Conservation (phyloP, 2,113 vertebrate genomes). For the Semicossyphus pulcher region DNA sequence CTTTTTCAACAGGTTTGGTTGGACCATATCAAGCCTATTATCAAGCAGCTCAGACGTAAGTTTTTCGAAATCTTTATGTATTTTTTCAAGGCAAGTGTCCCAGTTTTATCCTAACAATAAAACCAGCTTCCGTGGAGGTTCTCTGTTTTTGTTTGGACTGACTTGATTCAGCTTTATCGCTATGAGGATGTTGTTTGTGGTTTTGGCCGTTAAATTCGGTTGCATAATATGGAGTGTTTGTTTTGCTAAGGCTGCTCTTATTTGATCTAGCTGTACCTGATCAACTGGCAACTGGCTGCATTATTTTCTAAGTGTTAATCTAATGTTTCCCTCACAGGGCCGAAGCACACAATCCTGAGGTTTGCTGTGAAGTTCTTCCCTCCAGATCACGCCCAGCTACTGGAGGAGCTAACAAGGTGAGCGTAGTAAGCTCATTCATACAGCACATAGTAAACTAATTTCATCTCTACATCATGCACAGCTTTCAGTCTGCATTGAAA, state of each 20-base stretch:
- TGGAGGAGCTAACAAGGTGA: conserved; percentile 97
- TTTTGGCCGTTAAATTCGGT: not conserved
- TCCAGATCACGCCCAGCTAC: conserved; percentile 94
- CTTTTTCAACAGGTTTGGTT: conserved; percentile 90
- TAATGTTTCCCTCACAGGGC: conserved; percentile 82
- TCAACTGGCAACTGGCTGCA: not conserved
- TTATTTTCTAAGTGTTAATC: not conserved
- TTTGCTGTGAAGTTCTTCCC: conserved; percentile 99
- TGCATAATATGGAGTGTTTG: not conserved
- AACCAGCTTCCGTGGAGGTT: not conserved
- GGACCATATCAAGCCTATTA: conserved; percentile 95
- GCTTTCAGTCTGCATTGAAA: conserved; percentile 4
- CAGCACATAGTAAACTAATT: too few species aligned
- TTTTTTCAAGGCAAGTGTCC: not conserved
- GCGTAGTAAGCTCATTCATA: too few species aligned
- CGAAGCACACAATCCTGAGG: conserved; percentile 91
- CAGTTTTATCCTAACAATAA: not conserved
- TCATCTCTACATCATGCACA: not conserved
- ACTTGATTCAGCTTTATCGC: not conserved
- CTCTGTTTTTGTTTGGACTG: not conserved
- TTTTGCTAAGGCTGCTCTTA: not conserved
- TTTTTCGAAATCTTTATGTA: conserved; percentile 52
- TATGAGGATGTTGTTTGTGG: not conserved
- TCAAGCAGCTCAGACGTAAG: conserved; percentile 97
- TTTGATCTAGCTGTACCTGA: not conserved